Evolutionary conservation across 1,140 invertebrate species (phyloP), one percentile per base, ranked within the genome.

Genomic region (Condylostylus longicornis): DNA sequence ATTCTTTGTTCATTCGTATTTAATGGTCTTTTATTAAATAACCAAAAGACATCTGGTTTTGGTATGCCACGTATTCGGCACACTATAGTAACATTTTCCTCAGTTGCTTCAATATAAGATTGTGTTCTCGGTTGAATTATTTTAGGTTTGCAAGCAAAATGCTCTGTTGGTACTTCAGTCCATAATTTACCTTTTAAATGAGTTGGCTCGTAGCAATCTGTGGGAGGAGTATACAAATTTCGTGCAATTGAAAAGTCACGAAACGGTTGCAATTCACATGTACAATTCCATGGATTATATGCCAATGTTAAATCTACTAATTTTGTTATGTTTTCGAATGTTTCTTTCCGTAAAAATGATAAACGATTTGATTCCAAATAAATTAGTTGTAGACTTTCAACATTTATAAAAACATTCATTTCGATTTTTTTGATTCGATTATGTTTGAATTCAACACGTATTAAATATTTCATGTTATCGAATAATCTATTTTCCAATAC

Each of bases 221-320:
- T 83, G 0, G 74, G 71, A 7, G 71, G 66, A 0, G 75, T 75
- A 40, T 83, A 79, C 1, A 85, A 57, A n/a, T 79, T 78, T 22
- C 68, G 68, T 20, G 68, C 65, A 1, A 82, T 70, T 8, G 77
- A 66, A 72, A 77, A 88, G 44, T 85, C 71, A 17, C 82, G 69
- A 42, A 93, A 83, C 6, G 66, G 68, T 46, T 82, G 75, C 31
- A 93, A 59, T 38, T 76, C 70, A 47, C 88, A 93, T 55, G 90
- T 83, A 50, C 88, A 93, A 28, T 76, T 71, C 88, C 88, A 93
- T 0, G 77, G 78, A 55, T 93, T 93, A 38, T 77, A 74, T 37
- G 77, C 70, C 1, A 93, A 62, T 35, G 76, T 79, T 2, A 91
- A 58, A 42, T 77, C 78, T n/a, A 70, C 70, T 13, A 90, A 57